A percentile compares a stretch with the other conserved stretches of the same genome.
These are phyloP conservation scores for Mormyrops boulengeri DNA, from an alignment of 2,797 vertebrate genomes.

Conservation along the genomic window DNA sequence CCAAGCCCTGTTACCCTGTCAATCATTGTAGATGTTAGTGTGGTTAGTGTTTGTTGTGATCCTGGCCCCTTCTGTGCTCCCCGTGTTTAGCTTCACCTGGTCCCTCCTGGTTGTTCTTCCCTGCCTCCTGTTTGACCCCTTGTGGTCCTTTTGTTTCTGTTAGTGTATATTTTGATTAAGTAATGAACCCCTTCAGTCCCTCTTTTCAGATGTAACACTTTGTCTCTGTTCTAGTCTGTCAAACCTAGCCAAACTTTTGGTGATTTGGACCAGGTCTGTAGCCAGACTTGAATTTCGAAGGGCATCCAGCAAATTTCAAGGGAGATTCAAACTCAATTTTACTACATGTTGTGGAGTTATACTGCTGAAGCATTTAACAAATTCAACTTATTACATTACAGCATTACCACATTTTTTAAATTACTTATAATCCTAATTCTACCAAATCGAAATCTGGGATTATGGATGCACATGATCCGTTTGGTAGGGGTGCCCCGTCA, in stretches of 20 bases:
- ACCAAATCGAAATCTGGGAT: background rate
- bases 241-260: background rate
- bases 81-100: background rate
- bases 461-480: background rate
- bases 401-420: background rate
- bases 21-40: background rate
- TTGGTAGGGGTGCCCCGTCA: background rate
- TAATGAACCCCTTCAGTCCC: background rate
- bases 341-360: background rate
- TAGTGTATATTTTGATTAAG: background rate
- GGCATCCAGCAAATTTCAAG: background rate
- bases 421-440: background rate
- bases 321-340: background rate
- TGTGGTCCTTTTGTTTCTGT: background rate
- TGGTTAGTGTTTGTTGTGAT: background rate
- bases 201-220: background rate
- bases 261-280: background rate
- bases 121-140: background rate
- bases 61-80: background rate
- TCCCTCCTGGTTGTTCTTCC: background rate
- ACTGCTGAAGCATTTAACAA: background rate
- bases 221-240: background rate
- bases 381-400: background rate
- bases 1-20: background rate
- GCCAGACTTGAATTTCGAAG: background rate